Evolutionary conservation across 2,888 invertebrate genomes (phyloP).

Genomic region (Cyclophora albipunctata): DNA sequence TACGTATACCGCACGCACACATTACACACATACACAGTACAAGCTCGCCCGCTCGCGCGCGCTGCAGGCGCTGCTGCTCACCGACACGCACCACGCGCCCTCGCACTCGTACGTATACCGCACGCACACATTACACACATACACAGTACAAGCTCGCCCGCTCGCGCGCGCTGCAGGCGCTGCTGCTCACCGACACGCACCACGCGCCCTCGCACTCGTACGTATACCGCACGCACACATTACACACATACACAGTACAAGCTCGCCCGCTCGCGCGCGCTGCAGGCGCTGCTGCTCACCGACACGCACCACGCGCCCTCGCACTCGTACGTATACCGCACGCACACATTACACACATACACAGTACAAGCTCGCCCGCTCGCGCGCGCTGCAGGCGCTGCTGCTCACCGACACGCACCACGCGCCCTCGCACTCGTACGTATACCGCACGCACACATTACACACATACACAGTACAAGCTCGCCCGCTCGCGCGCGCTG

Average conservation of each 20-base stretch:
- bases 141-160: constrained; percentile 62
- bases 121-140: too few species aligned
- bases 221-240: too few species aligned
- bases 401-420: constrained; percentile 79
- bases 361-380: constrained; percentile 72
- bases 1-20: too few species aligned
- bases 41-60: constrained; percentile 77
- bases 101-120: too few species aligned
- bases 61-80: constrained; percentile 80
- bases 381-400: constrained; percentile 81
- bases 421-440: constrained; percentile 2
- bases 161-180: constrained; percentile 80
- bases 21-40: constrained; percentile 8
- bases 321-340: too few species aligned
- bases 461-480: constrained; percentile 39
- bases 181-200: constrained; percentile 80
- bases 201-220: constrained; percentile 6
- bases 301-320: constrained; percentile 66
- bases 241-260: constrained; percentile 32
- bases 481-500: constrained; percentile 78
- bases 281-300: constrained; percentile 81
- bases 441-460: too few species aligned
- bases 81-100: constrained; percentile 64
- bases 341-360: too few species aligned
- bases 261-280: constrained; percentile 77